Conservation (phyloP, 2,888 invertebrate genomes). For the Lithophane leautieri region DNA sequence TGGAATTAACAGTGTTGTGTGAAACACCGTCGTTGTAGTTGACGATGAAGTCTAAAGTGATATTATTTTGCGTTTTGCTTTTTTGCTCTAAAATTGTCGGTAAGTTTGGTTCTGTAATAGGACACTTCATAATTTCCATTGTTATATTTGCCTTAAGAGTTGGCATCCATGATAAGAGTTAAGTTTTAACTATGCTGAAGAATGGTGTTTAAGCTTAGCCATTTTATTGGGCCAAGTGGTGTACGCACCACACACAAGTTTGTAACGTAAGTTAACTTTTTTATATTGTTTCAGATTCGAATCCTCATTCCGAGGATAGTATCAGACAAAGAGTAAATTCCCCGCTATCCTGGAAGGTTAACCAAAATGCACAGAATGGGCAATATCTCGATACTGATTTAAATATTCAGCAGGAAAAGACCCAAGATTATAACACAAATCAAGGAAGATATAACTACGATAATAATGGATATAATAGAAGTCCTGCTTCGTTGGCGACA, state of each 20-base stretch:
- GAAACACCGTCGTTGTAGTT: conserved; percentile 69
- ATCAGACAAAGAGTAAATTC: conserved; percentile 53
- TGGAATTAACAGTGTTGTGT: conserved; percentile 71
- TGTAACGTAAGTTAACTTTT: conserved; percentile 5
- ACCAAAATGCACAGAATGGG: conserved; percentile 37
- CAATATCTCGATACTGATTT: conserved; percentile 37
- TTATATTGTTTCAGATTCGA: conserved; percentile 62
- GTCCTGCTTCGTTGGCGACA: neutral
- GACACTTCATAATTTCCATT: neutral
- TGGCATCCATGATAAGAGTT: neutral
- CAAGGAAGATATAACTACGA: conserved; percentile 21
- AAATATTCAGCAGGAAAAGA: conserved; percentile 30
- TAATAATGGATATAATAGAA: conserved; percentile 24
- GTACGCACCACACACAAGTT: neutral
- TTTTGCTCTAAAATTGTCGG: conserved; percentile 71
- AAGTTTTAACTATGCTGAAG: neutral
- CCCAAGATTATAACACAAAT: conserved; percentile 27
- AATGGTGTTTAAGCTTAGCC: neutral
- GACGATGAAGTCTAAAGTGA: conserved; percentile 69
- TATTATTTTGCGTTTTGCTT: conserved; percentile 70
- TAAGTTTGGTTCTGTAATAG: conserved; percentile 59
- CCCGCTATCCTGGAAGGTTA: conserved; percentile 40
- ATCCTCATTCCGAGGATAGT: conserved; percentile 54
- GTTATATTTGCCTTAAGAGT: neutral
- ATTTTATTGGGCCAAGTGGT: neutral